Conservation (phyloP, 2,797 vertebrate species). For the Microcaecilia unicolor region DNA sequence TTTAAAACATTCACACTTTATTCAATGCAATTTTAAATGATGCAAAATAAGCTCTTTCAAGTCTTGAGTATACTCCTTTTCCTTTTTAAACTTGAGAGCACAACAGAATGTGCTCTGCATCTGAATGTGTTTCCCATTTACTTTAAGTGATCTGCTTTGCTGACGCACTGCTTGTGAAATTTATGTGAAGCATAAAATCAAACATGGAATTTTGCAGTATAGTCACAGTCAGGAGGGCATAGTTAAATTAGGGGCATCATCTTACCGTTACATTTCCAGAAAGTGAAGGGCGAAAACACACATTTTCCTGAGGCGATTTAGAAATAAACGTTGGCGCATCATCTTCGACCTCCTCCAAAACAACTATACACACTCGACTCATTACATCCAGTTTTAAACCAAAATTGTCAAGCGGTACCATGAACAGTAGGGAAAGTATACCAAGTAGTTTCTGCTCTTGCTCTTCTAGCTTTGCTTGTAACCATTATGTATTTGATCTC, state of each 20-base stretch:
- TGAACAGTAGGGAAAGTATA: constrained; percentile 22
- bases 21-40: no score
- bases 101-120: no score
- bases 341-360: constrained; percentile 97
- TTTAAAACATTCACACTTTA: no score
- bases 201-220: neutral
- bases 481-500: constrained; percentile 29
- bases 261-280: constrained; percentile 67
- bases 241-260: no score
- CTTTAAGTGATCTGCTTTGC: no score
- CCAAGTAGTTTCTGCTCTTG: constrained; percentile 36
- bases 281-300: constrained; percentile 40
- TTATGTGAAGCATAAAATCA: neutral
- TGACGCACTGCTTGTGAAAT: neutral
- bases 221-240: neutral
- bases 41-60: neutral
- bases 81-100: no score
- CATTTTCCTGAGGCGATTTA: constrained; percentile 60
- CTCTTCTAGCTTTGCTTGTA: constrained; percentile 30
- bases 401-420: constrained; percentile 28
- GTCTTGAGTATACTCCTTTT: neutral
- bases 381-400: constrained; percentile 68
- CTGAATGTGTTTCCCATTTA: no score
- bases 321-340: constrained; percentile 74
- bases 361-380: constrained; percentile 98